These are phyloP conservation scores for Benitochromis conjunctus DNA, from an alignment of 2,113 vertebrate genomes.

Conservation along the genomic window DNA sequence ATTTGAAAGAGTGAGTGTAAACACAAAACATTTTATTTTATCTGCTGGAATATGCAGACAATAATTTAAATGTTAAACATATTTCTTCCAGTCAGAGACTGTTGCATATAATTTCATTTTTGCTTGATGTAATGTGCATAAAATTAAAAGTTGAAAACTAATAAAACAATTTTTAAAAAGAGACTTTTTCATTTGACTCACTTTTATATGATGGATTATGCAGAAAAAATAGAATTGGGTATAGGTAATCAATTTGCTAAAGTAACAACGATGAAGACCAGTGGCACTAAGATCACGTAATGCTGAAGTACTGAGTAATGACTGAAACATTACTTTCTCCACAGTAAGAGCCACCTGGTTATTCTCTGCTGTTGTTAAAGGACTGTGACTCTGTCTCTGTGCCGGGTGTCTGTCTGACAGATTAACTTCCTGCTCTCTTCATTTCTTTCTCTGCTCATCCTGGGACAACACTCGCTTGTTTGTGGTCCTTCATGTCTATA, in stretches of 20 bases:
- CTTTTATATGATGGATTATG: too few species aligned
- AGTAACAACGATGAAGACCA: too few species aligned
- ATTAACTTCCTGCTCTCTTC: not conserved
- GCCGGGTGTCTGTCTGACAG: too few species aligned
- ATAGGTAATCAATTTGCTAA: not conserved
- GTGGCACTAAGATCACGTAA: too few species aligned
- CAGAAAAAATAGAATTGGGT: too few species aligned
- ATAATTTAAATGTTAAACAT: not conserved
- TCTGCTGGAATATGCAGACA: fast-evolving
- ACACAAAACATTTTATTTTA: fast-evolving
- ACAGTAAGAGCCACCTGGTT: too few species aligned
- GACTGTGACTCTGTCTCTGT: too few species aligned
- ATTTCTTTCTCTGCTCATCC: not conserved
- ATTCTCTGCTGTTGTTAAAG: too few species aligned
- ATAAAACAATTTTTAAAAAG: not conserved
- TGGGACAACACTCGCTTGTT: not conserved
- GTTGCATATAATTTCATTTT: fast-evolving
- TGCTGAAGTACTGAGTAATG: too few species aligned
- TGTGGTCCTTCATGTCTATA: not conserved
- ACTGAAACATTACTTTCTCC: too few species aligned
- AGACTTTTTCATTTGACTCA: too few species aligned
- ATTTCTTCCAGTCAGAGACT: not conserved
- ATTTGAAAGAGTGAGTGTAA: not conserved
- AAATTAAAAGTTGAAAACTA: not conserved
- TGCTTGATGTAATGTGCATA: not conserved